Base-by-base conservation (phyloP, 2,113 vertebrate species). In the Petroica traversi region DNA sequence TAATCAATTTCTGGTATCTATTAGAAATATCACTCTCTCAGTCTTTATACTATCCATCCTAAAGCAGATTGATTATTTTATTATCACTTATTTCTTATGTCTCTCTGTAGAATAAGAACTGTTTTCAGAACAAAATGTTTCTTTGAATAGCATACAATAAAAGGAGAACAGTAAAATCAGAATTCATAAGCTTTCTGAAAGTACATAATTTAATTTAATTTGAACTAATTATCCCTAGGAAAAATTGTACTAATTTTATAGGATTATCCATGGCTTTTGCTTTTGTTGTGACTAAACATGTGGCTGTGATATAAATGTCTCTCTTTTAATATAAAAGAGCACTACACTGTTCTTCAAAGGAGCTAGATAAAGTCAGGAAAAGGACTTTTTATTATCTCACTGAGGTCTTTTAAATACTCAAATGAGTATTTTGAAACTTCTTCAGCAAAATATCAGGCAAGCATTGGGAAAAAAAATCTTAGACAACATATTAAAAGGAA, bases 401-500 rank as follows among this genome's bases (percentile, higher is more conserved):
- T n/a, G n/a, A n/a, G n/a, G n/a, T n/a, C n/a, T n/a, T n/a, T n/a
- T n/a, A n/a, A n/a, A n/a, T n/a, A n/a, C n/a, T n/a, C 20, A 57
- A 28, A 45, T 57, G 4, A 54, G 6, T 49, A 43, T 85, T 66
- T 88, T 74, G 67, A 19, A 71, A 51, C 13, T 48, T 43, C 29
- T 72, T 68, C 63, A 63, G 18, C 15, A 76, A 63, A 72, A 52
- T 7, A 66, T 12, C 2, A 20, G 29, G 6, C 8, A 63, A 67
- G 8, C 0, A 8, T 4, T 2, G 5, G 5, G 3, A 0, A 1
- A 26, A 14, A 8, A 41, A 4, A 1, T 26, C 45, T 78, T 62
- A 54, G 24, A 13, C 4, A 36, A 19, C 1, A 8, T 59, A 38
- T 13, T 55, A 74, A 69, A 91, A 46, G 5, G 43, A 62, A 92